Base-by-base conservation (phyloP, 2,888 invertebrate species). In the Tachystola acroxantha region DNA sequence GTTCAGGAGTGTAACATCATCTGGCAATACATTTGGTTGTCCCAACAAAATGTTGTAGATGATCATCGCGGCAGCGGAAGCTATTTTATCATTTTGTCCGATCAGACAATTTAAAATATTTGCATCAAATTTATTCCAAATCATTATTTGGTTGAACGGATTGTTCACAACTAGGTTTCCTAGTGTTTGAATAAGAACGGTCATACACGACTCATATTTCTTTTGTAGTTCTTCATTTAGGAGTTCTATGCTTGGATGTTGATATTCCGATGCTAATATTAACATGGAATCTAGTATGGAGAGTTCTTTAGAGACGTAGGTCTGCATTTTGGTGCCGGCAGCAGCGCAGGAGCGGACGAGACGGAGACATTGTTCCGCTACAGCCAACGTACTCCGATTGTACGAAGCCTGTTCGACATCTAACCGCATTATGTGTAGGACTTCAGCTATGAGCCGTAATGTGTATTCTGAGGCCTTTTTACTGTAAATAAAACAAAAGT, bases 11-110 rank as follows among this genome's bases (percentile, higher is more conserved):
- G 72, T 64, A 0, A 87, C 79, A 49, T 88, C 88, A 62, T 88
- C 85, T 14, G 87, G 86, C 36, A 88, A 61, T n/a, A 86, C 80
- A 57, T 87, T 77, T 1, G 82, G 85, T 51, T 80, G 81, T 0
- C 85, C 89, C 19, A 88, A 64, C 24, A 88, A 73, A 38, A 90
- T 89, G 50, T 89, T 91, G 54, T 89, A 91, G 22, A 90, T 79
- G 11, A 91, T 90, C 91, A 91, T 91, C 2, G 91, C 81, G 11
- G 88, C 79, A 34, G 84, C 84, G 0, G 82, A 77, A 7, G 85
- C 80, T 26, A 85, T 87, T 60, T 77, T 86, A 54, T 87, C 81
- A 66, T 82, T 82, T 32, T 81, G 76, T n/a, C 86, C 84, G 9
- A 88, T 61, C 12, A 88, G 57, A 39, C 79, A 72, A 45, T 82